Evolutionary conservation across 1,140 invertebrate genomes (phyloP).

Genomic region (Drosophila carrolli): DNA sequence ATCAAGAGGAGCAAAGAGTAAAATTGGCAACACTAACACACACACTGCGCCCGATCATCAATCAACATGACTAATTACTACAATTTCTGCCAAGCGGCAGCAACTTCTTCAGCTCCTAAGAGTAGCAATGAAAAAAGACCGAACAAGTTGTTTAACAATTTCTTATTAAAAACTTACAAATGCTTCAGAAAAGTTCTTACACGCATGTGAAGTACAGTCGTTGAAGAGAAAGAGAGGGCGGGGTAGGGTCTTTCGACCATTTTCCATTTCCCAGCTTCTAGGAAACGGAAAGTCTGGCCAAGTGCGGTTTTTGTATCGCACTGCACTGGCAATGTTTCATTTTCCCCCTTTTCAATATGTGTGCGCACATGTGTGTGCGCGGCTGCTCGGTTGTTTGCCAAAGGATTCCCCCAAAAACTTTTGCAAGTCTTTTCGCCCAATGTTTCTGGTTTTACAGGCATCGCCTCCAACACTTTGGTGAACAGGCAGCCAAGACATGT

Average conservation of each 20-base stretch:
- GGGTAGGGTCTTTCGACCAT: background rate
- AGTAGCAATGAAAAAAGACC: constrained; percentile 27
- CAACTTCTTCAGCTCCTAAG: constrained; percentile 2
- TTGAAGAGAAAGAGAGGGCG: too few species aligned
- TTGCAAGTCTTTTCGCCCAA: constrained; percentile 67
- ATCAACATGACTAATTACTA: constrained; percentile 80
- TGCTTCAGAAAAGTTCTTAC: constrained; percentile 63
- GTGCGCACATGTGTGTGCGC: constrained; percentile 7
- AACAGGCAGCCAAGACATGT: constrained; percentile 45
- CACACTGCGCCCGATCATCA: constrained; percentile 56
- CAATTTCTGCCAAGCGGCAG: constrained; percentile 60
- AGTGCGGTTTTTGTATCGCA: constrained; percentile 62
- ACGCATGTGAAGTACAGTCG: constrained; percentile 52
- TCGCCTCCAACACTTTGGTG: constrained; percentile 47
- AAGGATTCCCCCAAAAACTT: constrained; percentile 75
- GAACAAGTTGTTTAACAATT: constrained; percentile 78
- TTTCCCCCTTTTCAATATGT: constrained; percentile 19
- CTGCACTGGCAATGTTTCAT: constrained; percentile 53
- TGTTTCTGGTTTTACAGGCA: constrained; percentile 66
- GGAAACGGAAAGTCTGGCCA: constrained; percentile 57
- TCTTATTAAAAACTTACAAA: constrained; percentile 78
- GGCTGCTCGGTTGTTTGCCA: constrained; percentile 44
- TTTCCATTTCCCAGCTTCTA: constrained; percentile 5
- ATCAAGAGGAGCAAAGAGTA: constrained; percentile 11
- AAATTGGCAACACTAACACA: constrained; percentile 7